A percentile compares a stretch with the other conserved stretches of the same genome.
Evolutionary conservation across 2,113 vertebrate genomes (phyloP).

Genomic region (Aix galericulata): DNA sequence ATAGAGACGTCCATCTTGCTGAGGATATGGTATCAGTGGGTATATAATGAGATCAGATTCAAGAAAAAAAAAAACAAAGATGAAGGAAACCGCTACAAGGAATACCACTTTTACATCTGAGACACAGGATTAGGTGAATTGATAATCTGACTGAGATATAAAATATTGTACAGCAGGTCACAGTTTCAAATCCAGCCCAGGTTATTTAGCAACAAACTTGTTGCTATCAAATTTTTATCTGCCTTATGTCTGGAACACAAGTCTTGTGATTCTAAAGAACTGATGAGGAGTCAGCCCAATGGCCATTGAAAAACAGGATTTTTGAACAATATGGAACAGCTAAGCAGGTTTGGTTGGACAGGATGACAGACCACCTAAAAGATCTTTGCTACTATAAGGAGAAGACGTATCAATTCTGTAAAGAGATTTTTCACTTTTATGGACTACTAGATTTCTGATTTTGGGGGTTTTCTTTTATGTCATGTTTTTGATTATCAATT

Average conservation of each 20-base stretch:
- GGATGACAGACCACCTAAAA: background rate
- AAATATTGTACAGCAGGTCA: background rate
- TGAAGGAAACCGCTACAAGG: background rate
- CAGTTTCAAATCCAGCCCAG: background rate
- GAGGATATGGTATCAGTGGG: background rate
- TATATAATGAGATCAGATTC: background rate
- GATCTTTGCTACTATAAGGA: background rate
- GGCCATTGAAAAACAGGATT: background rate
- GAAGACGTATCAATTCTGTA: background rate
- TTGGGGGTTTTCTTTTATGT: background rate
- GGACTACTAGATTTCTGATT: background rate
- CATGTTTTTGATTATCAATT: background rate
- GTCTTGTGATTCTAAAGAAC: background rate
- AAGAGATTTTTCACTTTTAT: background rate
- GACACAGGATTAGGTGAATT: background rate
- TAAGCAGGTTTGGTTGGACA: background rate
- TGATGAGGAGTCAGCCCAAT: background rate
- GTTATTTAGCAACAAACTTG: background rate
- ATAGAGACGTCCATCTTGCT: slow-evolving; percentile 8
- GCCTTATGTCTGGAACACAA: background rate
- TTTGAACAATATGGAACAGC: background rate
- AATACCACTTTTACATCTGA: background rate
- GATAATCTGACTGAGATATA: background rate
- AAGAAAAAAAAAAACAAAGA: background rate
- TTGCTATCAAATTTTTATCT: background rate